Base-by-base conservation (phyloP, 1,140 invertebrate species). In the Cephus cinctus region DNA sequence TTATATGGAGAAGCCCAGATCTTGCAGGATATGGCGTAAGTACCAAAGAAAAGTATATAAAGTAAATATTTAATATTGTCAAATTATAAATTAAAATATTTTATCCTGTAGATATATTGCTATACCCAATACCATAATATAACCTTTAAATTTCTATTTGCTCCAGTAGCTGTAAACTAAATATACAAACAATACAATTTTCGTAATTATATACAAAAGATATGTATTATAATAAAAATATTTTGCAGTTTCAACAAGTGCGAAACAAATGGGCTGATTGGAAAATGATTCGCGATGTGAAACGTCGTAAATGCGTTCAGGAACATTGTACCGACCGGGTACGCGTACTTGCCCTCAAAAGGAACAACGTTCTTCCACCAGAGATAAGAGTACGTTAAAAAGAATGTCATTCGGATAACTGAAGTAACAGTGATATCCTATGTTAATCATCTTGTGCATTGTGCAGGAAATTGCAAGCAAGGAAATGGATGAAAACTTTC, bases 201-300 rank as follows among this genome's bases (percentile, higher is more conserved):
- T 30, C 27, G 27, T 12, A 15, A 6, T 36, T 8, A 36, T 36
- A 4, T 18, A 36, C 14, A 5, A 20, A 41, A 9, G 11, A 4
- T 41, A 11, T 41, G 20, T 41, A 15, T 9, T 4, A 5, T 9
- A 5, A 3, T 3, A 38, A 5, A 31, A 30, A 27, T 15, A 30
- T 45, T 50, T 5, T 45, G 30, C 9, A 83, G 79, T 59, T 81
- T 40, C 84, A 87, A 66, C 85, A 87, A 81, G 69, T 86, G 15
- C 78, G 86, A 45, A 81, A 78, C 16, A 85, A 86, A 78, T 91
- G 84, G 79, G 80, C 85, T 1, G 86, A 90, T 71, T 84, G 83
- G 78, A 75, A 80, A 54, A 93, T 93, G 91, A 79, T 86, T 15
- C 80, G 87, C 46, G 93, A 96, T 76, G 84, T 88, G 0, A 91